Evolutionary conservation across 1,140 invertebrate species (phyloP).

Genomic region (Nasonia vitripennis): DNA sequence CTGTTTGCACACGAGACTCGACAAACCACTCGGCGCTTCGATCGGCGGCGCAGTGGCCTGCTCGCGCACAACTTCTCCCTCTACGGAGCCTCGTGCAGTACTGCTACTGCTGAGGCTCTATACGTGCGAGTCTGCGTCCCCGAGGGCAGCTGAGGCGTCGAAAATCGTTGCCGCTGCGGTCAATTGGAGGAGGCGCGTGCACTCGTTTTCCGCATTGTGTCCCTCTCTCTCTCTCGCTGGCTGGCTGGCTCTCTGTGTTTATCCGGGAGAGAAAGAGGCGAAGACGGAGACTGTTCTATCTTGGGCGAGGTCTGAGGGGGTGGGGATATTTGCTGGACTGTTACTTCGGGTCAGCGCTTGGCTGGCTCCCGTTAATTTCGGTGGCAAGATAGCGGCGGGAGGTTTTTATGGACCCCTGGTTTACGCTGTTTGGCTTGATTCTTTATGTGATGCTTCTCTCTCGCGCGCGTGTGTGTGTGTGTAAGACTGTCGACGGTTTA

Average conservation of each 20-base stretch:
- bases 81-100: background rate
- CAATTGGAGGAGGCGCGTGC: background rate
- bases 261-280: background rate
- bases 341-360: background rate
- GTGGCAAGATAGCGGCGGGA: background rate
- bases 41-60: conserved; percentile 16
- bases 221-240: background rate
- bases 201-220: background rate
- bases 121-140: background rate
- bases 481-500: background rate
- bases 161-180: background rate
- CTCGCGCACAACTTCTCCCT: background rate
- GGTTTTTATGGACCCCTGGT: background rate
- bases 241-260: background rate
- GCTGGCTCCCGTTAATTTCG: background rate
- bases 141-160: background rate
- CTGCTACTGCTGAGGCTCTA: no score
- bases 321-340: background rate
- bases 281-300: background rate
- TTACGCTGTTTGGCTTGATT: conserved; percentile 1
- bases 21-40: conserved; percentile 33
- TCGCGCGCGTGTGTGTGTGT: no score
- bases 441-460: background rate
- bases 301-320: background rate
- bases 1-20: conserved; percentile 34